Evolutionary conservation across 2,888 invertebrate species (phyloP).

Genomic region (Bombylius discolor): DNA sequence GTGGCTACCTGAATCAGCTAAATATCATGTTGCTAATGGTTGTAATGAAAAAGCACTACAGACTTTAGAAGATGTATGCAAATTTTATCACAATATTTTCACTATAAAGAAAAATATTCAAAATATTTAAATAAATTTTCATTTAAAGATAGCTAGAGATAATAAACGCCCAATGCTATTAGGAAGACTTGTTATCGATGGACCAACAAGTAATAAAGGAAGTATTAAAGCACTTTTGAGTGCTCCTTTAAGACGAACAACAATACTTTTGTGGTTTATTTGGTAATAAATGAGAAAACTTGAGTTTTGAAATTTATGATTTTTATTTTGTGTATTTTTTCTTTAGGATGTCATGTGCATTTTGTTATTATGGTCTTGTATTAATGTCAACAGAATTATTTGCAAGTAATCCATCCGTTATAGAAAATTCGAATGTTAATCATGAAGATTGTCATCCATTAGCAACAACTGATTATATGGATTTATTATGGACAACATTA

Average conservation of each 20-base stretch:
- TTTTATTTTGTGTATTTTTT: not conserved
- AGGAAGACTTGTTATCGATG: slow-evolving; percentile 72
- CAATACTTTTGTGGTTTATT: slow-evolving; percentile 81
- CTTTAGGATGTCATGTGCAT: slow-evolving; percentile 78
- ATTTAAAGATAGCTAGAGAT: slow-evolving; percentile 58
- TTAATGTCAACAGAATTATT: slow-evolving; percentile 89
- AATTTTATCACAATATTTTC: too few species aligned
- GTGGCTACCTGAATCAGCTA: slow-evolving; percentile 91
- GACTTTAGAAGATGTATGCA: slow-evolving; percentile 58
- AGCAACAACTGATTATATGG: slow-evolving; percentile 79
- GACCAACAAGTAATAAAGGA: slow-evolving; percentile 43
- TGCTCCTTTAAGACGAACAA: slow-evolving; percentile 70
- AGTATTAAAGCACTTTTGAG: slow-evolving; percentile 58
- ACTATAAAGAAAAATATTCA: too few species aligned
- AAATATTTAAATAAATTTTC: not conserved
- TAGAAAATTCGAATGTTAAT: slow-evolving; percentile 31
- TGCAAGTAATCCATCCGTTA: slow-evolving; percentile 19
- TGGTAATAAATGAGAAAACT: slow-evolving; percentile 47
- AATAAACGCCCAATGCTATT: slow-evolving; percentile 81
- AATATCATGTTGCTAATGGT: slow-evolving; percentile 77
- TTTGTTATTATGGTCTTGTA: slow-evolving; percentile 90
- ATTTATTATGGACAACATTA: slow-evolving; percentile 83
- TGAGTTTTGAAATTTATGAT: not conserved
- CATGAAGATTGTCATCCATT: slow-evolving; percentile 53
- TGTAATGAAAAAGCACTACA: slow-evolving; percentile 73